Base-by-base conservation (phyloP, 2,888 invertebrate genomes). In the Drosophila pseudotalamancana region DNA sequence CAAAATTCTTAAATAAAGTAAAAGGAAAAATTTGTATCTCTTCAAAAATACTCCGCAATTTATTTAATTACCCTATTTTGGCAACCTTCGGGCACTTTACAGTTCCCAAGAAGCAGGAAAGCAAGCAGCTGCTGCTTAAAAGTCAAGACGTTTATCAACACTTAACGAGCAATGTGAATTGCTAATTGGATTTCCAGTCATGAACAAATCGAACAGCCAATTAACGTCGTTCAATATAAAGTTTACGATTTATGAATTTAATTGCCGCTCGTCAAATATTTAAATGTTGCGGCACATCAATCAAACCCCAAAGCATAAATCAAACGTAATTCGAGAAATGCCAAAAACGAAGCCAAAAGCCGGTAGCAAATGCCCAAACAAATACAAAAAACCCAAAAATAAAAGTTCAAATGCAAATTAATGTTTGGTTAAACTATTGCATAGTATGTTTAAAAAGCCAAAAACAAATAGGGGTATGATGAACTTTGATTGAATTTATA, bases 241-340 rank as follows among this genome's bases (percentile, higher is more conserved):
- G 53, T 19, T 54, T 55, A 60, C 49, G 62, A 67, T 67, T 79
- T 82, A 81, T 84, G 56, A 37, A 74, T 60, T 78, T 78, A 78
- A 78, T 84, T 78, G 82, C 40, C 61, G 50, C 48, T 73, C 65
- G 46, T 59, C 53, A 68, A 62, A 59, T 29, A 54, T 67, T 71
- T 35, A n/a, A 50, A 51, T 51, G 49, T 37, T 32, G 56, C 66
- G 72, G 72, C 54, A 70, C 82, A 84, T 82, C 87, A 87, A 84
- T 82, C 82, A 72, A 27, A 39, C 16, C 23, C 49, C 48, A 18
- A 50, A 68, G 32, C 81, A 84, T 87, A 62, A 81, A 87, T 81
- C 85, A 81, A 71, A 48, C 63, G 37, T n/a, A 32, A 60, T 37
- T 42, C 19, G 39, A 51, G 27, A 23, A 23, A 31, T 39, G 34